These are phyloP conservation scores for Dolomedes plantarius DNA, from an alignment of 2,888 invertebrate genomes.

Conservation along the genomic window DNA sequence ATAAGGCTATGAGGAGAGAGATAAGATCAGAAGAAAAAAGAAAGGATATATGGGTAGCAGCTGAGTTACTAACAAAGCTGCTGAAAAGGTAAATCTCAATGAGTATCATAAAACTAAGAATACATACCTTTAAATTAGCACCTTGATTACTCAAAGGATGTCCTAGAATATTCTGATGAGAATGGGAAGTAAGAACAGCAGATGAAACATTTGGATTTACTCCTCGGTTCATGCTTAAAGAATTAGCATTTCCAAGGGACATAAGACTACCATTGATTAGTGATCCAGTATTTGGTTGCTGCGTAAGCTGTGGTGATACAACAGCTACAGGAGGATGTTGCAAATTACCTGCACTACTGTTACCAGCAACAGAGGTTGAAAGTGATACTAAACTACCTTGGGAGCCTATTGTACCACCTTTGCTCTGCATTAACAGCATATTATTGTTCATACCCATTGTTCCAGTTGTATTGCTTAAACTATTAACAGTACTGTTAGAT, in stretches of 20 bases:
- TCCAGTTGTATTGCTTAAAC: slow-evolving; percentile 63
- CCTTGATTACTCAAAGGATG: slow-evolving; percentile 72
- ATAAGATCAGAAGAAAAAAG: no score
- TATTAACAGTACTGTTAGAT: slow-evolving; percentile 71
- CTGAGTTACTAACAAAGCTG: no score
- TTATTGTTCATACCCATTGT: slow-evolving; percentile 60
- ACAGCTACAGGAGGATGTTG: slow-evolving; percentile 41
- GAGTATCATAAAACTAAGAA: no score
- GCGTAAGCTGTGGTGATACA: slow-evolving; percentile 60
- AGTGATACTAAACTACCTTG: slow-evolving; percentile 65
- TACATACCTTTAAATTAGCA: slow-evolving; percentile 72
- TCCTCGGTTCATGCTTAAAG: slow-evolving; percentile 52
- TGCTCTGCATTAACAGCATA: slow-evolving; percentile 58
- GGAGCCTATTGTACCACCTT: slow-evolving; percentile 61
- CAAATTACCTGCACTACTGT: slow-evolving; percentile 30
- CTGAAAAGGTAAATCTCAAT: no score
- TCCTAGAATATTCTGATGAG: slow-evolving; percentile 73
- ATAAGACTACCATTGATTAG: slow-evolving; percentile 76
- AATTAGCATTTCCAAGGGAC: slow-evolving; percentile 61
- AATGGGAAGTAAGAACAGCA: slow-evolving; percentile 70
- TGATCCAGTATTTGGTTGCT: slow-evolving; percentile 68
- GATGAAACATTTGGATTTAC: slow-evolving; percentile 59
- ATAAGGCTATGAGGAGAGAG: no score
- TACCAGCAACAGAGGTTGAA: slow-evolving; percentile 56
- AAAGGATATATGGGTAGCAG: no score